These are phyloP conservation scores for Melikaiella ostensackeni DNA, from an alignment of 2,888 invertebrate species.

Conservation along the genomic window DNA sequence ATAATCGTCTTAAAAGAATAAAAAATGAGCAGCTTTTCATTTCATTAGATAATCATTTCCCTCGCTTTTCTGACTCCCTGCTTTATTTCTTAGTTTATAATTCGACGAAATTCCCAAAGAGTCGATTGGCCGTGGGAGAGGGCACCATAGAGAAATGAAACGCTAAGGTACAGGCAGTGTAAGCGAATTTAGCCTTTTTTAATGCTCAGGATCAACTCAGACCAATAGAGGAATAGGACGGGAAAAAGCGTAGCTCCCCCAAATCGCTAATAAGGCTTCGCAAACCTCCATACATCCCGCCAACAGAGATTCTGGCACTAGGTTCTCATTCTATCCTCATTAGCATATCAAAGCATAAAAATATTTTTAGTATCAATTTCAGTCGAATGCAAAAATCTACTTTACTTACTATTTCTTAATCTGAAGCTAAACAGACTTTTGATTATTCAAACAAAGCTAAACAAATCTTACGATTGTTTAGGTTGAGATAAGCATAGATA, in stretches of 20 bases:
- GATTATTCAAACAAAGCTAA: too few relatives aligned
- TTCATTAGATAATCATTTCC: background rate
- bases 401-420: background rate
- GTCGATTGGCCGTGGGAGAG: slow-evolving; percentile 12
- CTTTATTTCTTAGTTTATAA: slow-evolving; percentile 31
- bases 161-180: slow-evolving; percentile 50
- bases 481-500: too few relatives aligned
- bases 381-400: background rate
- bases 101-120: slow-evolving; percentile 34
- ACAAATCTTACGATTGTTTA: too few relatives aligned
- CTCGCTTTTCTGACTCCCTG: background rate
- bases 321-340: slow-evolving; percentile 55
- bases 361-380: background rate
- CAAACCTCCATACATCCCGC: slow-evolving; percentile 69
- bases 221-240: slow-evolving; percentile 47
- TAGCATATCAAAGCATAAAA: slow-evolving; percentile 36
- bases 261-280: slow-evolving; percentile 74
- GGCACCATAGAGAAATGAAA: slow-evolving; percentile 44
- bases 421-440: too few relatives aligned
- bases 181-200: slow-evolving; percentile 75
- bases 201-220: slow-evolving; percentile 65
- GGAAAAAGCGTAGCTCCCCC: slow-evolving; percentile 57
- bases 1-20: background rate
- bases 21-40: background rate
- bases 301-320: slow-evolving; percentile 55